phyloP scores from a whole-genome alignment of 2,113 vertebrate species.

The Microtus ochrogaster region DNA sequence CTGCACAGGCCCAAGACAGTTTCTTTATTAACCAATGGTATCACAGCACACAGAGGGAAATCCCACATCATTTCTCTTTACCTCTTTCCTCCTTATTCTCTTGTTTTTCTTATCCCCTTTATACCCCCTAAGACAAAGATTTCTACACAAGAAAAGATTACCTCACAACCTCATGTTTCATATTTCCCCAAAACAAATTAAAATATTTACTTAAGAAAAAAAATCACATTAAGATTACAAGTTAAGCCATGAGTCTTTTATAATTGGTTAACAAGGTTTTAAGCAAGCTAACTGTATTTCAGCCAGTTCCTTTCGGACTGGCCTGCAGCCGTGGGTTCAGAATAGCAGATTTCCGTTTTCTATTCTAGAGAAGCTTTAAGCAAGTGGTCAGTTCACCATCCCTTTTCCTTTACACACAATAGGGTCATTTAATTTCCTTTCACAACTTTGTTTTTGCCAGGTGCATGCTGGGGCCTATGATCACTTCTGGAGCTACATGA shows the following conservation, averaged over 20 bases:
- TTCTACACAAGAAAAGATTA: background rate
- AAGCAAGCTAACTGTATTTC: background rate
- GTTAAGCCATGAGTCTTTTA: background rate
- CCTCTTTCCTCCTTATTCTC: background rate
- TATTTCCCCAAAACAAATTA: background rate
- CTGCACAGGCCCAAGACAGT: too few species aligned
- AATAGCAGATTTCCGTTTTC: background rate
- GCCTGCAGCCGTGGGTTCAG: background rate
- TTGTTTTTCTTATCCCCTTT: background rate
- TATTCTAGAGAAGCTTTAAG: background rate
- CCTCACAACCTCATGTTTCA: background rate
- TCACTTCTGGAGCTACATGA: background rate
- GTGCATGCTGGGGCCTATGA: background rate
- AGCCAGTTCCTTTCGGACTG: background rate
- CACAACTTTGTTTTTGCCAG: background rate
- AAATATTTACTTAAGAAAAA: background rate
- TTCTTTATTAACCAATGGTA: too few species aligned
- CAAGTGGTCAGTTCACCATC: background rate
- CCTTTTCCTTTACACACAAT: background rate
- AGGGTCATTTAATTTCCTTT: background rate
- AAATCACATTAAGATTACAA: background rate
- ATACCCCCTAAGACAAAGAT: background rate
- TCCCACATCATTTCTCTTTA: background rate
- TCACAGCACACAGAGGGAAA: too few species aligned
- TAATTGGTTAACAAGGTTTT: background rate